Conservation (phyloP, 2,888 invertebrate genomes). For the Cheilosia grossa region DNA sequence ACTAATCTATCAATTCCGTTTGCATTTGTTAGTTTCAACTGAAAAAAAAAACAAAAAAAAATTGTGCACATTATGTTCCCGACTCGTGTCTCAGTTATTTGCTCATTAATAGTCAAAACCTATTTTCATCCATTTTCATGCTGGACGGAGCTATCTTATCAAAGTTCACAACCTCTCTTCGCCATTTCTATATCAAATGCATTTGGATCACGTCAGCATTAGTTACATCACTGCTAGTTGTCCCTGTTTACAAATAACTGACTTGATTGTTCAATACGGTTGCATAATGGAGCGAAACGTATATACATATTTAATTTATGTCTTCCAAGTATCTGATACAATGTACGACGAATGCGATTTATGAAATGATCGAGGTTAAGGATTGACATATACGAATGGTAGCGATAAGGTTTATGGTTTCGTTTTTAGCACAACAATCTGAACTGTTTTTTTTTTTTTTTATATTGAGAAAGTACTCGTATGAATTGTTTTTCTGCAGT, state of each 20-base stretch:
- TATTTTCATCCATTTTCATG: background rate
- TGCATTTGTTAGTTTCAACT: too few relatives aligned
- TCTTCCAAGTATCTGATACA: background rate
- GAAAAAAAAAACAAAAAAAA: too few relatives aligned
- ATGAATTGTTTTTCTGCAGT: too few relatives aligned
- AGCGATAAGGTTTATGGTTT: slow-evolving; percentile 13
- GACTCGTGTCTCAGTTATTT: too few relatives aligned
- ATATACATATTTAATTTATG: background rate
- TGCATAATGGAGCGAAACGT: slow-evolving; percentile 1
- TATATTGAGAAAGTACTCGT: too few relatives aligned
- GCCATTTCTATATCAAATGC: background rate
- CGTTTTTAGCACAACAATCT: background rate
- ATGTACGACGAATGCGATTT: slow-evolving; percentile 3
- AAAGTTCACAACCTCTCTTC: slow-evolving; percentile 13
- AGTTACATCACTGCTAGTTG: slow-evolving; percentile 14
- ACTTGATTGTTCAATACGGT: background rate
- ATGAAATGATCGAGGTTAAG: background rate
- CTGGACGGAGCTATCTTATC: slow-evolving; percentile 3
- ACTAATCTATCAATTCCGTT: too few relatives aligned
- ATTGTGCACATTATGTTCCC: too few relatives aligned
- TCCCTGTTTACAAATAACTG: slow-evolving; percentile 3
- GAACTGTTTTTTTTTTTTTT: too few relatives aligned
- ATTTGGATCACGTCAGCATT: slow-evolving; percentile 32
- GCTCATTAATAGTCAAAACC: background rate
- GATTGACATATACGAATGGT: background rate